Evolutionary conservation across 2,113 vertebrate species (phyloP), one percentile per base, ranked within the genome.

Genomic region (Myotis brandtii): DNA sequence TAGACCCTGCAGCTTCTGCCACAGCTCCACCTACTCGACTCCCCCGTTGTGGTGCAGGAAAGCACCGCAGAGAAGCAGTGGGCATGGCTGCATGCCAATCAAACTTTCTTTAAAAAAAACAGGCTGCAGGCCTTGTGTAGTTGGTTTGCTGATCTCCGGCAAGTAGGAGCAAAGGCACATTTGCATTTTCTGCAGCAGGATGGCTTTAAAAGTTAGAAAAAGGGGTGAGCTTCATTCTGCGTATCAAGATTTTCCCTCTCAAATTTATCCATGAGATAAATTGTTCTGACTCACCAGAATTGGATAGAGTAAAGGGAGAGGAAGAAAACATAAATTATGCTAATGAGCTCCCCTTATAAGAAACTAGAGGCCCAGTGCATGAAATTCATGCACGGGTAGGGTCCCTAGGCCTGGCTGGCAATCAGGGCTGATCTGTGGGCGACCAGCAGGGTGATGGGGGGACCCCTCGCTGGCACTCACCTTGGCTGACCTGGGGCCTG

Each of bases 81-180:
- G 67, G 16, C 6, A 1, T 69, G 32, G 13, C 64, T 88, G 27
- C 46, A 20, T 89, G 75, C 23, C 34, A 56, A 3, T 87, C 86
- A 94, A 75, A 89, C 69, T 95, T 96, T 83, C 75, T 83, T 73
- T 89, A 67, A 75, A 82, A 92, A 76, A 92, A 76, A 56, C 2
- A 56, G 34, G 32, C 37, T 56, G 52, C 17, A 30, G 82, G 30
- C 17, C 34, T 46, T 76, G 23, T 69, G 56, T 67, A 27, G 66
- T 91, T 17, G 30, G 34, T 91, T 75, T 37, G 43, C 23, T 86
- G 70, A 27, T 37, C 30, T 37, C 46, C 62, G 52, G 21, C 17
- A 32, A 34, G 3, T 25, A 54, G 21, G 27, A 75, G 83, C 46
- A 89, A 82, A 90, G 87, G 21, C 40, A 92, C 3, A 72, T 56